These are phyloP conservation scores for Pseudorectes ferrugineus DNA, from an alignment of 2,113 vertebrate species.

Conservation along the genomic window DNA sequence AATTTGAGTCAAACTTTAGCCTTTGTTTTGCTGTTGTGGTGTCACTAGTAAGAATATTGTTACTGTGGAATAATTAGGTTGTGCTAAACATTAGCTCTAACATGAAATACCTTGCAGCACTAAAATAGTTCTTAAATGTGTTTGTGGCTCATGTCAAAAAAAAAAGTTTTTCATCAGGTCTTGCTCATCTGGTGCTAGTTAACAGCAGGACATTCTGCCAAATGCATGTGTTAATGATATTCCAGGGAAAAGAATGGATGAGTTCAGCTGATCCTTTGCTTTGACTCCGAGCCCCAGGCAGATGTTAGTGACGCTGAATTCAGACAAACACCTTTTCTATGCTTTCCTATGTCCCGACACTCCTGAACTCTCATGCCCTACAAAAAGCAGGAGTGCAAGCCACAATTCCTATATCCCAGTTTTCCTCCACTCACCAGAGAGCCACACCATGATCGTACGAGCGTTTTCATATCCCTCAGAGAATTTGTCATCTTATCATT, in stretches of 20 bases:
- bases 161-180: neutral
- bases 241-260: rapidly evolving
- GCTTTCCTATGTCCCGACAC: neutral
- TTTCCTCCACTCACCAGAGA: neutral
- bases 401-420: neutral
- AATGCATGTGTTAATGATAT: no score
- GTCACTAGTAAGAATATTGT: neutral
- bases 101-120: neutral
- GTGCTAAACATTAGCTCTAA: neutral
- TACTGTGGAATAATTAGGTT: neutral
- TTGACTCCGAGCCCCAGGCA: rapidly evolving
- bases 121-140: neutral
- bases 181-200: neutral
- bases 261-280: neutral
- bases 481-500: neutral
- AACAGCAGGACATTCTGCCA: neutral
- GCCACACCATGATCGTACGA: neutral
- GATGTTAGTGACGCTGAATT: rapidly evolving
- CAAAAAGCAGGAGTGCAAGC: neutral
- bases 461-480: neutral
- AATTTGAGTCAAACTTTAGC: neutral
- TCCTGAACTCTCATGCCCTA: neutral
- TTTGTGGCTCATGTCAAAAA: neutral
- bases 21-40: neutral
- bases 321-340: neutral